Evolutionary conservation across 1,140 invertebrate genomes (phyloP).

Genomic region (Ostrea edulis): DNA sequence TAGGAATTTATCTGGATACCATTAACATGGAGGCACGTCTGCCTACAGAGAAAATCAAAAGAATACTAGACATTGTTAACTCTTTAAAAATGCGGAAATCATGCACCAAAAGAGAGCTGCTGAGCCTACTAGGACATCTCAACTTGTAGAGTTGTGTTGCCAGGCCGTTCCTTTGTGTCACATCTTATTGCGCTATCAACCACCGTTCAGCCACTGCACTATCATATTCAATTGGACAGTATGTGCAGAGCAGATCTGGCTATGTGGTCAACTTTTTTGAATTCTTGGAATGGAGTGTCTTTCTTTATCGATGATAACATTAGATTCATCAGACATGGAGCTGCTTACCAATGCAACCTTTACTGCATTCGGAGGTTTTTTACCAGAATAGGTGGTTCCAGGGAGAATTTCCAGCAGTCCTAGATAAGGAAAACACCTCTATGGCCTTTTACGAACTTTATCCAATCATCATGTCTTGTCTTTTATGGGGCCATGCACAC

Average conservation of each 20-base stretch:
- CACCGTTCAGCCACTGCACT: conserved; percentile 43
- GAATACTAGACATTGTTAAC: conserved; percentile 19
- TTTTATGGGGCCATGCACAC: conserved; percentile 43
- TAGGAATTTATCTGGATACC: conserved; percentile 48
- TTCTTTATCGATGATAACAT: conserved; percentile 41
- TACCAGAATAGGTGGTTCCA: conserved; percentile 43
- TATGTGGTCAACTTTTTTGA: conserved; percentile 53
- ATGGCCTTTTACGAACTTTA: conserved; percentile 59
- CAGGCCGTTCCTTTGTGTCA: conserved; percentile 48
- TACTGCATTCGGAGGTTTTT: conserved; percentile 52
- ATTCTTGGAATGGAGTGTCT: conserved; percentile 51
- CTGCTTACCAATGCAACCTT: conserved; percentile 49
- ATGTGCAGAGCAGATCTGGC: conserved; percentile 47
- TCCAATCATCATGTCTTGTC: conserved; percentile 51
- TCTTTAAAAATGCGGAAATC: too few relatives aligned
- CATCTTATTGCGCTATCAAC: conserved; percentile 1
- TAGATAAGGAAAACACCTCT: not conserved
- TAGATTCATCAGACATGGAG: not conserved
- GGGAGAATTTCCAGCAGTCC: conserved; percentile 44
- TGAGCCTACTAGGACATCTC: conserved; percentile 48
- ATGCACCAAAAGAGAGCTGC: conserved; percentile 6
- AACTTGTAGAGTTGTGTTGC: conserved; percentile 46
- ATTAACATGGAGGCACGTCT: conserved; percentile 47
- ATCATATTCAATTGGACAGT: conserved; percentile 53
- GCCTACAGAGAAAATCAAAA: conserved; percentile 31